A percentile compares a stretch with the other conserved stretches of the same genome.
These are phyloP conservation scores for Rissa tridactyla DNA, from an alignment of 2,113 vertebrate species.

Conservation along the genomic window DNA sequence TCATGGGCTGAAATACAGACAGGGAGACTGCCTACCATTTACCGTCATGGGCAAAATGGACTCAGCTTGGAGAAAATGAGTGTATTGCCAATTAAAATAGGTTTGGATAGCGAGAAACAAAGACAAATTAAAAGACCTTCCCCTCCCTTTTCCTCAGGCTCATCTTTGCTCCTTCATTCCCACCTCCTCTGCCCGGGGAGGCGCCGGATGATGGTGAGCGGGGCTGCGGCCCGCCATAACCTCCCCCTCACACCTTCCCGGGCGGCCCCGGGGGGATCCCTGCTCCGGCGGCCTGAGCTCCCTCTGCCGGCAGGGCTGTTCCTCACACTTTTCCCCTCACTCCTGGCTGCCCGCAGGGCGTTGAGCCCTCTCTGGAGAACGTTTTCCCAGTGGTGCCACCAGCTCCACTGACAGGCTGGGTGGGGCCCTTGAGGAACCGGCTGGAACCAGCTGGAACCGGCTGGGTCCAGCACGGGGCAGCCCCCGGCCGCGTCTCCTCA, in stretches of 20 bases:
- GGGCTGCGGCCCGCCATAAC: not conserved
- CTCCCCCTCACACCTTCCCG: not conserved
- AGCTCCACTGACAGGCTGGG: rapidly evolving
- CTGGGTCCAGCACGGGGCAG: not conserved
- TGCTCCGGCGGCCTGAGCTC: rapidly evolving
- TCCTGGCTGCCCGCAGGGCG: not conserved
- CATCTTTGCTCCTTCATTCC: not conserved
- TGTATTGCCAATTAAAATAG: not conserved
- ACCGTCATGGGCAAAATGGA: not conserved
- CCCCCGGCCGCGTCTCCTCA: not conserved
- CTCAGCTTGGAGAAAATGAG: not conserved
- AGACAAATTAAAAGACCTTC: not conserved
- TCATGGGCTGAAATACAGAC: not conserved
- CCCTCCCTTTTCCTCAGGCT: not conserved
- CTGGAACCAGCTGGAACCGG: not conserved
- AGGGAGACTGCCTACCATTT: not conserved
- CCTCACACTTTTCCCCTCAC: not conserved
- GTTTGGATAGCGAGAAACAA: not conserved
- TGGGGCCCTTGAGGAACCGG: not conserved
- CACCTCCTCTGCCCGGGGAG: not conserved
- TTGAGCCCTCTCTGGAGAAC: not conserved
- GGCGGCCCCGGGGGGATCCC: not conserved
- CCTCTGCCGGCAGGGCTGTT: not conserved
- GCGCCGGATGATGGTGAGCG: not conserved
- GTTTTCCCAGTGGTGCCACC: too few relatives aligned